Conservation (phyloP, 1,140 invertebrate species). For the Magallana ariakensis region DNA sequence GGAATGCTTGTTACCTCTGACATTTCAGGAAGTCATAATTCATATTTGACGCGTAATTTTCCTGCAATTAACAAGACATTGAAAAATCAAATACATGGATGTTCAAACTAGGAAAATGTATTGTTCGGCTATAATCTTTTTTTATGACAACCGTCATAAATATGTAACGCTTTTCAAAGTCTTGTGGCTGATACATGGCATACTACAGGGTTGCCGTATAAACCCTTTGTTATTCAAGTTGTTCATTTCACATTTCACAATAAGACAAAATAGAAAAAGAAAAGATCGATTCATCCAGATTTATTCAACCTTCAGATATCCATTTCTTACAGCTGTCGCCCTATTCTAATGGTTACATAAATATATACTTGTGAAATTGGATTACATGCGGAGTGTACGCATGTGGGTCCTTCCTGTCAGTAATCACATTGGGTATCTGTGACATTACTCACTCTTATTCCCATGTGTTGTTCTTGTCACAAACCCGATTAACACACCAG, state of each 20-base stretch:
- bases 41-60: conserved; percentile 6
- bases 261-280: background rate
- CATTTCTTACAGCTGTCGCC: background rate
- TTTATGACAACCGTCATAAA: no score
- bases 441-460: conserved; percentile 2
- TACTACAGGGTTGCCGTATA: background rate
- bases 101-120: background rate
- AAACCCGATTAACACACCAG: conserved; percentile 9
- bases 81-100: background rate
- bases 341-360: conserved; percentile 2
- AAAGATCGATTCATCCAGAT: background rate
- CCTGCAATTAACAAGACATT: conserved; percentile 14
- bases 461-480: conserved; percentile 30
- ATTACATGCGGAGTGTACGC: background rate
- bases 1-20: conserved; percentile 17
- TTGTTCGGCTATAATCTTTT: no score
- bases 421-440: background rate
- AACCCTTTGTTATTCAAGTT: background rate
- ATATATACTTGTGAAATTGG: background rate
- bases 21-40: conserved; percentile 35
- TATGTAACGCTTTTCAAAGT: no score
- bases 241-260: background rate
- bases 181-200: background rate
- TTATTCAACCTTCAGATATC: background rate
- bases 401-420: background rate